Base-by-base conservation (phyloP, 2,888 invertebrate genomes). In the Andrena trimmerana region DNA sequence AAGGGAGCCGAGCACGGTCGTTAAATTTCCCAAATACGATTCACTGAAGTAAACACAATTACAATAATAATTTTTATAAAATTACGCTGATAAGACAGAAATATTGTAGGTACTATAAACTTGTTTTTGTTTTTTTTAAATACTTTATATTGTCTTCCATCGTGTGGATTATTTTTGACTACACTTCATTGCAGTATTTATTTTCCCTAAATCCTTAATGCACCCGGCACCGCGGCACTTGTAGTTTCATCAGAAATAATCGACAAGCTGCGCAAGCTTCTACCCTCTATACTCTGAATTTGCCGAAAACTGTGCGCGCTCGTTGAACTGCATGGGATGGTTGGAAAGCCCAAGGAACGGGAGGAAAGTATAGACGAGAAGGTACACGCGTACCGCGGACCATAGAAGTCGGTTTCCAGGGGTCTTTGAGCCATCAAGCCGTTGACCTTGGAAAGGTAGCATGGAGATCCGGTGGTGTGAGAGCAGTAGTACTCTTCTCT, bases 371-470 rank as follows among this genome's bases (percentile, higher is more conserved):
- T 52, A 24, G 57, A 10, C 20, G 10, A 27, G 54, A 72, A 67
- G 60, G 59, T 70, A 71, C 24, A 54, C 60, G 52, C 67, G 20
- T 20, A 13, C 1, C 13, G 42, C 13, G 67, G 60, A 60, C 67
- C 72, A 59, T 83, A 85, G 69, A 80, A 86, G 71, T 88, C 81
- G 66, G 86, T 86, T 87, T 89, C 76, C 83, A 85, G 78, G 72
- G 84, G 86, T 85, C 89, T 89, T 83, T 84, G 87, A 90, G 86
- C 86, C 88, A 68, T 77, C 83, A 70, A 90, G 88, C 85, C 86
- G 90, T 87, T 90, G 90, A 90, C 90, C 90, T 90, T 90, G 90
- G 88, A 81, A 88, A 83, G 85, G 86, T 87, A 89, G 86, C 87
- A 86, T 85, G 88, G 85, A 88, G 81, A 90, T 87, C 87, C 87